phyloP scores from a whole-genome alignment of 2,113 vertebrate species.

The Lamprologus callipterus region DNA sequence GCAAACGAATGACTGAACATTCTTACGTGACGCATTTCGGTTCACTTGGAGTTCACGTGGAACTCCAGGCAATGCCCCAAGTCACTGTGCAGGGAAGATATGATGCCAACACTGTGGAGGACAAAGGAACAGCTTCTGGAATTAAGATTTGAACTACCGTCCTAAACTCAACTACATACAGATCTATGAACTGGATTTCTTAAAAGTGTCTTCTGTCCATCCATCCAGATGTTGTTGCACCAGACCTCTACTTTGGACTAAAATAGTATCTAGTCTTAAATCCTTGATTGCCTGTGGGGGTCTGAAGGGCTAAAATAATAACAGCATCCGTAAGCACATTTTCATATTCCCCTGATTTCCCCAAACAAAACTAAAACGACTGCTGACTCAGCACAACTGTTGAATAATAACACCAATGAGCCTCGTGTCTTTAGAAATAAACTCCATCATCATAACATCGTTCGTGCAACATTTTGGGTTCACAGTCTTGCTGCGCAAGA shows the following conservation, averaged over 20 bases:
- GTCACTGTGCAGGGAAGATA: background rate
- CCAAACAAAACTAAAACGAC: background rate
- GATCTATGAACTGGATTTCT: background rate
- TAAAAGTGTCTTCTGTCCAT: background rate
- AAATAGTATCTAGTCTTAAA: background rate
- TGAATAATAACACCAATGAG: background rate
- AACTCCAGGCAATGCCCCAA: background rate
- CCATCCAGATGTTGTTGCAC: background rate
- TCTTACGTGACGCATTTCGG: fast-evolving
- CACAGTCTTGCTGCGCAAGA: background rate
- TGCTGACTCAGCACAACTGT: background rate
- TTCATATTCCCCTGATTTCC: background rate
- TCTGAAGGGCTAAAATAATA: background rate
- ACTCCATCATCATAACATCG: background rate
- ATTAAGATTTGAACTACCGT: background rate
- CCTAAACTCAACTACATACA: background rate
- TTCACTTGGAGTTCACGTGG: background rate
- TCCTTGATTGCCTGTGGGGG: background rate
- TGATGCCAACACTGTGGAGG: background rate
- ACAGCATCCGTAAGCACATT: background rate
- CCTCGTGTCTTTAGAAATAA: background rate
- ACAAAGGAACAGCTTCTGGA: background rate
- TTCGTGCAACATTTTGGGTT: background rate
- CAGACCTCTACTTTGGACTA: background rate
- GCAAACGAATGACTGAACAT: background rate